Evolutionary conservation across 2,888 invertebrate species (phyloP).

Genomic region (Pristionchus arcanus): DNA sequence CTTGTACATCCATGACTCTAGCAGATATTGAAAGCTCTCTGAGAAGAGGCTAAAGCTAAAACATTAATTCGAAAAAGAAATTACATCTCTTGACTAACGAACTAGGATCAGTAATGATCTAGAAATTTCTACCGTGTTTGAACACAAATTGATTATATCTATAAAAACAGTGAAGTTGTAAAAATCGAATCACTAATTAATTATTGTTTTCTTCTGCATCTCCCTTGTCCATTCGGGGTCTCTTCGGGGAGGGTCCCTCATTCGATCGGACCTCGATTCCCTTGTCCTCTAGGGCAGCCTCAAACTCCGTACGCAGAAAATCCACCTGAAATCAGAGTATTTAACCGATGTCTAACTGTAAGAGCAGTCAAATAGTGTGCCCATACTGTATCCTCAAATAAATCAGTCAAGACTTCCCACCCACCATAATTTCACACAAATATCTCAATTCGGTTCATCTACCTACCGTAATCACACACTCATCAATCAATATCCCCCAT

Average conservation of each 20-base stretch:
- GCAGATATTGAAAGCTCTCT: background rate
- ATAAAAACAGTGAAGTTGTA: background rate
- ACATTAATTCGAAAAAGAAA: background rate
- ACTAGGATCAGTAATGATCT: background rate
- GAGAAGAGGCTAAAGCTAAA: slow-evolving; percentile 25
- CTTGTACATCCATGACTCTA: background rate
- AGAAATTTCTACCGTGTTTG: background rate
- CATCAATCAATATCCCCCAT: background rate
- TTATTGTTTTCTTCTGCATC: slow-evolving; percentile 19
- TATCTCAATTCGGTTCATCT: too few species aligned
- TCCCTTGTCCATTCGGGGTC: background rate
- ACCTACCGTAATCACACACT: too few species aligned
- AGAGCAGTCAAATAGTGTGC: too few species aligned
- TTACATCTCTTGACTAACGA: background rate
- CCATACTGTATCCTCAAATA: too few species aligned
- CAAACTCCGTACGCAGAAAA: background rate
- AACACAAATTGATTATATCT: background rate
- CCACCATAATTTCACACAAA: too few species aligned
- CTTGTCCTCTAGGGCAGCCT: background rate
- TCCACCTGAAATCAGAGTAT: background rate
- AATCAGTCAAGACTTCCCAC: background rate
- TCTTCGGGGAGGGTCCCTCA: slow-evolving; percentile 36
- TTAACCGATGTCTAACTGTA: too few species aligned
- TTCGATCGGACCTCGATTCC: slow-evolving; percentile 51
- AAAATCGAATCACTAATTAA: background rate